phyloP scores from a whole-genome alignment of 2,113 vertebrate species.

The Protomyctophum bolini region DNA sequence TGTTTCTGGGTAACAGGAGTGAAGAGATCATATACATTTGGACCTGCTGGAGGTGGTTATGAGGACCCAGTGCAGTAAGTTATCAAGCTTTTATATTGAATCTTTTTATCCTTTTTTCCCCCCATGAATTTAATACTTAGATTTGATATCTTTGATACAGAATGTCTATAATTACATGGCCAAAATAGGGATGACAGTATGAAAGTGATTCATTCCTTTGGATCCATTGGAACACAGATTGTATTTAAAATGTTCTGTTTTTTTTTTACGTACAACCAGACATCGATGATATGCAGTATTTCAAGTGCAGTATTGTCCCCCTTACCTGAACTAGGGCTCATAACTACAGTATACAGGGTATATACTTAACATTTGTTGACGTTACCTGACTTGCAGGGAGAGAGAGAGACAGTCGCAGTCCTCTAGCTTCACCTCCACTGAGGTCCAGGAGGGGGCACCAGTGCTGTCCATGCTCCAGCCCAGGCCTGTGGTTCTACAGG shows the following conservation, averaged over 20 bases:
- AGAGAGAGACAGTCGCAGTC: slow-evolving; percentile 90
- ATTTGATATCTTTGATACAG: too few species aligned
- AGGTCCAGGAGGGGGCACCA: slow-evolving; percentile 84
- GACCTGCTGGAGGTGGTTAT: slow-evolving; percentile 87
- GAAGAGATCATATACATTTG: slow-evolving; percentile 90
- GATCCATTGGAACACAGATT: not conserved
- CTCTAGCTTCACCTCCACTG: slow-evolving; percentile 90
- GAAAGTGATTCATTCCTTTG: too few species aligned
- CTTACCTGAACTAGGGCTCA: too few species aligned
- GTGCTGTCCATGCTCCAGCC: slow-evolving; percentile 85
- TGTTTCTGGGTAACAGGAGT: slow-evolving; percentile 74
- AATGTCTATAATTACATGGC: too few species aligned
- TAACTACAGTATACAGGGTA: too few species aligned
- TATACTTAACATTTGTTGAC: too few species aligned
- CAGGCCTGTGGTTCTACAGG: slow-evolving; percentile 86
- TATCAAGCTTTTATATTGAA: not conserved
- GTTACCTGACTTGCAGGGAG: slow-evolving; percentile 63
- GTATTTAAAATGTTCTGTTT: not conserved
- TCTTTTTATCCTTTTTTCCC: not conserved
- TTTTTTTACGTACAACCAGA: too few species aligned
- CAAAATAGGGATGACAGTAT: too few species aligned
- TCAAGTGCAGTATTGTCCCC: too few species aligned
- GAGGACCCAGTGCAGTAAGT: slow-evolving; percentile 88
- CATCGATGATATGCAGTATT: too few species aligned
- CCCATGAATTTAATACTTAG: too few species aligned